Percentiles rank a stretch among this genome's conserved stretches.
phyloP scores from a whole-genome alignment of 2,888 invertebrate species.

The Crocallis elinguaria region DNA sequence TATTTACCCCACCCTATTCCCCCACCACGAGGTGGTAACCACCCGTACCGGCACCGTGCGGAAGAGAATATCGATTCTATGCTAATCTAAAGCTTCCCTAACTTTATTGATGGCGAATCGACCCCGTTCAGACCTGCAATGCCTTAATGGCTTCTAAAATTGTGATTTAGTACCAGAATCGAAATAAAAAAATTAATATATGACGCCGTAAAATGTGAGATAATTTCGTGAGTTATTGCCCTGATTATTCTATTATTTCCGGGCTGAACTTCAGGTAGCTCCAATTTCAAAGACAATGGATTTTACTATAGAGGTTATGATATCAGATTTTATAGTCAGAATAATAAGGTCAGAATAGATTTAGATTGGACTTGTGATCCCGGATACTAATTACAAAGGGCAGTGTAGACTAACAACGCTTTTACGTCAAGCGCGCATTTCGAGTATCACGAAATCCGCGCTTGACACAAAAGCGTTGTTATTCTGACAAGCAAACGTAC shows the following conservation, averaged over 20 bases:
- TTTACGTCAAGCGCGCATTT: no score
- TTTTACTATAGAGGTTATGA: no score
- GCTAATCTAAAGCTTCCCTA: constrained; percentile 64
- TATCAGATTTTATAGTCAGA: no score
- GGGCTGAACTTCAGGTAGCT: neutral
- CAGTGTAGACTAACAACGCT: no score
- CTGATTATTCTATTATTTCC: constrained; percentile 18
- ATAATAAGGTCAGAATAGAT: no score
- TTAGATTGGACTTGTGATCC: no score
- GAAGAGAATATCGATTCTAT: constrained; percentile 71
- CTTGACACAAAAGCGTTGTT: no score
- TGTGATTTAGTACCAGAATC: constrained; percentile 23
- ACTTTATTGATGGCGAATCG: constrained; percentile 66
- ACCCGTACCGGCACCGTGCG: constrained; percentile 50
- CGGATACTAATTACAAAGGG: no score
- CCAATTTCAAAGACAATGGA: no score
- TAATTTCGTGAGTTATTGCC: constrained; percentile 20
- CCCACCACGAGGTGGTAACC: constrained; percentile 15
- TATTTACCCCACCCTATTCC: constrained; percentile 23
- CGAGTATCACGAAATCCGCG: no score
- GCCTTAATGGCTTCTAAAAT: constrained; percentile 29
- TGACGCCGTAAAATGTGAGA: constrained; percentile 25
- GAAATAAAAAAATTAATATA: constrained; percentile 28
- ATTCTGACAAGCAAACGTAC: no score
- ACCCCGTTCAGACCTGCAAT: constrained; percentile 43